A percentile compares a stretch with the other conserved stretches of the same genome.
Evolutionary conservation across 2,113 vertebrate species (phyloP).

Genomic region (Peromyscus leucopus): DNA sequence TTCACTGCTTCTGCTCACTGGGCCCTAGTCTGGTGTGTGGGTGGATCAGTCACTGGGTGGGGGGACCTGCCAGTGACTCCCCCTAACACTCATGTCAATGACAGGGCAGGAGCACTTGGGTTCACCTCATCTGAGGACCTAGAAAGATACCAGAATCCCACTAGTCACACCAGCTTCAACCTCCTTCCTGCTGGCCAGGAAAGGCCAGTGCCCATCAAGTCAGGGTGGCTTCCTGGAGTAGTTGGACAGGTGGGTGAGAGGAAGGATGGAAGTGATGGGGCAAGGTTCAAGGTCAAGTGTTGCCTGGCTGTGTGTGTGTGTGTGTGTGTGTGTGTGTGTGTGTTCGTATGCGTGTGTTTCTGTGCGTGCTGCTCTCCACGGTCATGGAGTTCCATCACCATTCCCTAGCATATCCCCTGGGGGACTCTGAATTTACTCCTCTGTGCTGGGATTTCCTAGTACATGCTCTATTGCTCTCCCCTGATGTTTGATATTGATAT

Average conservation of each 20-base stretch:
- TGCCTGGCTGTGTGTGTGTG: no score
- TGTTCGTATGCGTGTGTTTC: background rate
- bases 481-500: background rate
- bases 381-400: background rate
- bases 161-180: background rate
- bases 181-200: background rate
- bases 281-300: background rate
- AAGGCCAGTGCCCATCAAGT: background rate
- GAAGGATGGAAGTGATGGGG: background rate
- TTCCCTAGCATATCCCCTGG: background rate
- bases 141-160: background rate
- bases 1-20: background rate
- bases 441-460: background rate
- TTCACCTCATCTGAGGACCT: background rate
- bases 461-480: background rate
- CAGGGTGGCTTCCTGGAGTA: background rate
- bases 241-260: background rate
- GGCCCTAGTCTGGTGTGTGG: no score
- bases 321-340: background rate
- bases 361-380: background rate
- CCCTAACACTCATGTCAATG: background rate
- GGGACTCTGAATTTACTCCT: background rate
- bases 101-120: background rate
- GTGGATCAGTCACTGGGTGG: background rate
- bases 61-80: background rate